Base-by-base conservation (phyloP, 2,888 invertebrate genomes). In the Nesidiocoris tenuis region DNA sequence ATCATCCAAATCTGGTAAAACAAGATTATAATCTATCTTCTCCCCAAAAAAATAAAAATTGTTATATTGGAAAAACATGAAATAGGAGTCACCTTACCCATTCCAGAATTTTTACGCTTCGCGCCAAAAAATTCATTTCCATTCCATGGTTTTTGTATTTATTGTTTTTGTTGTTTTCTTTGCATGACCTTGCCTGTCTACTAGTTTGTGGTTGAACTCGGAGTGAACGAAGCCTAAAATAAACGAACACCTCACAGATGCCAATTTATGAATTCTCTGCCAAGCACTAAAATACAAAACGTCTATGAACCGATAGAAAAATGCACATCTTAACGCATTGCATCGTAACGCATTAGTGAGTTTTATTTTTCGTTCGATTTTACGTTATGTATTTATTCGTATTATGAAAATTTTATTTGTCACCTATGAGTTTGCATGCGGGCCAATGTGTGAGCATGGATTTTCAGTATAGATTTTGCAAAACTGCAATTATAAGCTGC, bases 121-220 rank as follows among this genome's bases (percentile, higher is more conserved):
- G n/a, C n/a, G n/a, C n/a, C n/a, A n/a, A n/a, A n/a, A n/a, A n/a
- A n/a, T n/a, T n/a, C n/a, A n/a, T n/a, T n/a, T n/a, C n/a, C n/a
- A n/a, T n/a, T n/a, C n/a, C n/a, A n/a, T n/a, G n/a, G n/a, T n/a
- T n/a, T n/a, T n/a, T 23, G 64, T 23, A 64, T 17, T 24, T 23
- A 63, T 63, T 63, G 12, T 61, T 72, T 71, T 17, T 72, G 1
- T 5, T 72, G 61, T 63, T 39, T 39, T 39, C 24, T 72, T 19
- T 25, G 18, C 39, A 17, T 61, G 59, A 18, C 5, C 23, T 72
- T 72, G 72, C 72, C 72, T 72, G 72, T 61, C 72, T 72, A 18
- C 59, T 59, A 72, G 72, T 72, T 72, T 72, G 72, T 72, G 72
- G 72, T 72, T 72, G 72, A 72, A 72, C 39, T 72, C 18, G 72